Evolutionary conservation across 2,797 vertebrate genomes (phyloP), one percentile per base, ranked within the genome.

Genomic region (Poeciliopsis presidionis): DNA sequence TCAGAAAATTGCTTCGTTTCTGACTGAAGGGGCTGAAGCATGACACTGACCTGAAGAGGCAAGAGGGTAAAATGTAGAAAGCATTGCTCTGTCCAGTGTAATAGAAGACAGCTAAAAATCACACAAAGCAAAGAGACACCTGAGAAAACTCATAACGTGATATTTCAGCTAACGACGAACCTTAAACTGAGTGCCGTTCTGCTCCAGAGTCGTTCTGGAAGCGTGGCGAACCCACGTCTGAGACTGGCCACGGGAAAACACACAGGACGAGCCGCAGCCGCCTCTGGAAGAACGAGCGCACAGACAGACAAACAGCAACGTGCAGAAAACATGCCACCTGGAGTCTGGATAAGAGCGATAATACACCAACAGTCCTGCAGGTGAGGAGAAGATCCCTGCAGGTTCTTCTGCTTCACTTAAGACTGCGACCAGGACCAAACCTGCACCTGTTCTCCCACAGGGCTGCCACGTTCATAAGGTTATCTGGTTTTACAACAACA

Each of bases 401-500:
- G 65, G 82, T 81, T 69, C 61, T 76, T 86, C 39, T 67, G 28
- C 45, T 76, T 78, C 70, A 79, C 77, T 84, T 70, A 57, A 86
- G 30, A 81, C 83, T 86, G 80, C 63, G 53, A 84, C 78, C 12
- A 33, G 45, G 74, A 72, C 82, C 30, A 55, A 77, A 80, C 70
- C 82, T 61, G 77, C 49, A 65, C 80, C 49, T 36, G 41, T 83
- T 80, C 79, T 74, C 75, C 86, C 82, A 81, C 83, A 86, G 80
- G 83, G 80, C 81, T 86, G 87, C 76, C 36, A 67, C 63, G 69
- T 81, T 73, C 84, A 88, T 88, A 87, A 79, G 85, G 86, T 89
- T 83, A 74, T 79, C 79, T 57, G 79, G 75, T 88, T 90, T 77
- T 82, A 86, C 85, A 70, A 90, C 73, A 91, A 87, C 91, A 92